phyloP scores from a whole-genome alignment of 2,888 invertebrate genomes.

The Idaea dimidiata region DNA sequence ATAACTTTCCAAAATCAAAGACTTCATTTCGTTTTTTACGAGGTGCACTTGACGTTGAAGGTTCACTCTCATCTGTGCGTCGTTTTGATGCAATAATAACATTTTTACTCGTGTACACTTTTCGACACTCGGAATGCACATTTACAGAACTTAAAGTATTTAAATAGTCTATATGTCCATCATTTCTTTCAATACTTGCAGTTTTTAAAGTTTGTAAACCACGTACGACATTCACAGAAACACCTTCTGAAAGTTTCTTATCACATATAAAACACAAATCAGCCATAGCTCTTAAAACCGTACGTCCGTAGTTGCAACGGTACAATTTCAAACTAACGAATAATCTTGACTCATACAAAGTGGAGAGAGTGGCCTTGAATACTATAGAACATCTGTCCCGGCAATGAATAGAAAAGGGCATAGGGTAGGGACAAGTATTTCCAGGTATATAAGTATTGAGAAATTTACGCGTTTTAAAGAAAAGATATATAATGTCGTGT shows the following conservation, averaged over 20 bases:
- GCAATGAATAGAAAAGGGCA: conserved; percentile 29
- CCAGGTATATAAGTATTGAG: conserved; percentile 33
- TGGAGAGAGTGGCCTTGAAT: conserved; percentile 27
- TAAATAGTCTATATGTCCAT: conserved; percentile 32
- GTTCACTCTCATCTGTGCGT: conserved; percentile 27
- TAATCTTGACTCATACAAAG: conserved; percentile 23
- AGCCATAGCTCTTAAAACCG: conserved; percentile 31
- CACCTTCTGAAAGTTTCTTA: conserved; percentile 29
- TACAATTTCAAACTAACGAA: conserved; percentile 29
- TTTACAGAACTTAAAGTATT: conserved; percentile 34
- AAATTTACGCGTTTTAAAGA: conserved; percentile 29
- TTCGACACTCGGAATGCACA: conserved; percentile 35
- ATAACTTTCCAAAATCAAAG: conserved; percentile 38
- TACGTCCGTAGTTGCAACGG: conserved; percentile 23
- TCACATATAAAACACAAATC: conserved; percentile 36
- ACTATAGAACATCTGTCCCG: conserved; percentile 29
- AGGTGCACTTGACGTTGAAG: conserved; percentile 31
- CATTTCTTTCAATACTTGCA: conserved; percentile 35
- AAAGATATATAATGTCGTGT: conserved; percentile 26
- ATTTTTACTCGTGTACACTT: conserved; percentile 34
- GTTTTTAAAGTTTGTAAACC: conserved; percentile 35
- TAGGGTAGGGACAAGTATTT: conserved; percentile 31
- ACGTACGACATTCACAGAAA: conserved; percentile 34
- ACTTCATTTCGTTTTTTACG: conserved; percentile 33
- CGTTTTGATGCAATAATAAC: conserved; percentile 32